phyloP scores from a whole-genome alignment of 1,140 invertebrate genomes.

The Halictus rubicundus region DNA sequence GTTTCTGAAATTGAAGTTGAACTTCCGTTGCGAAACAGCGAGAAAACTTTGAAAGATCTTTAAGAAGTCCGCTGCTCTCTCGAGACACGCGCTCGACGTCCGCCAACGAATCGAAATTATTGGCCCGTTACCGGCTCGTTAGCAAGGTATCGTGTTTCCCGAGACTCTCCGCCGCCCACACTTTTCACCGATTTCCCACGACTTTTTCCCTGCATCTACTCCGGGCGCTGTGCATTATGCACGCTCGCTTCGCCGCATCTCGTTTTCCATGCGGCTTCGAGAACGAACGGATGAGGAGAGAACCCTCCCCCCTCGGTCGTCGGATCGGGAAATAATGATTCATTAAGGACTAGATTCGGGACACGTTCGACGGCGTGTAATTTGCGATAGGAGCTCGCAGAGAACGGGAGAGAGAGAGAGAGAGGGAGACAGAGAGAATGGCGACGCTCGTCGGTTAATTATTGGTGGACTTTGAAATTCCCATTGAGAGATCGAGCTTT shows the following conservation, averaged over 20 bases:
- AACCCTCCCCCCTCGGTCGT: too few species aligned
- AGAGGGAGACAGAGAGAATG: neutral
- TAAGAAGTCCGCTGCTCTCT: too few species aligned
- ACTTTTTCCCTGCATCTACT: slow-evolving; percentile 35
- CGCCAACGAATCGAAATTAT: slow-evolving; percentile 67
- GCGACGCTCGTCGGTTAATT: slow-evolving; percentile 24
- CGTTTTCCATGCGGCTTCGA: neutral
- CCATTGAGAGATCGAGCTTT: slow-evolving; percentile 44
- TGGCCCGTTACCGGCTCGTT: slow-evolving; percentile 70
- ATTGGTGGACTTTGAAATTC: slow-evolving; percentile 47
- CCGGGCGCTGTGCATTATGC: slow-evolving; percentile 10
- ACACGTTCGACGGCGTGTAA: slow-evolving; percentile 38
- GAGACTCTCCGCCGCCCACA: slow-evolving; percentile 38
- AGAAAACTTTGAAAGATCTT: too few species aligned
- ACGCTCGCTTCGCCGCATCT: neutral
- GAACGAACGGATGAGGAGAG: neutral
- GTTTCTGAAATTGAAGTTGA: too few species aligned
- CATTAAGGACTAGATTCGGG: slow-evolving; percentile 40
- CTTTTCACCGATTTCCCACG: slow-evolving; percentile 34
- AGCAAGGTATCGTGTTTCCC: slow-evolving; percentile 60
- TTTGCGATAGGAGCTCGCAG: slow-evolving; percentile 30
- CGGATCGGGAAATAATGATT: slow-evolving; percentile 45
- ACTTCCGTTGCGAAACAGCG: too few species aligned
- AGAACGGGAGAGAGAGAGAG: neutral
- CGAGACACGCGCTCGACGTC: neutral